Conservation (phyloP, 2,888 invertebrate species). For the Coremacera marginata region DNA sequence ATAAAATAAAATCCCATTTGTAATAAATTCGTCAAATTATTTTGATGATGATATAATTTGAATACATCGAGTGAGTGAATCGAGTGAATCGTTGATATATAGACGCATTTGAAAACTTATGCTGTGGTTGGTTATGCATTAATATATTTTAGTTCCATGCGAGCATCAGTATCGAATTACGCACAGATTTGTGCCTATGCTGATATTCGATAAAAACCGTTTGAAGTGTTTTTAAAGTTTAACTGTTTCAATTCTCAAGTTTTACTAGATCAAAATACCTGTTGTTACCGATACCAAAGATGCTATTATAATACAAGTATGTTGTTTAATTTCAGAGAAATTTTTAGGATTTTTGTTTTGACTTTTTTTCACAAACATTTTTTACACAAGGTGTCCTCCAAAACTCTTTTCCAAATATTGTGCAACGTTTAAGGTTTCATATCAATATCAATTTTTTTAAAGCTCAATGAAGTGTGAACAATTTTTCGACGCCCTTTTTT, state of each 20-base stretch:
- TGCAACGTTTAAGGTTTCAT: constrained; percentile 23
- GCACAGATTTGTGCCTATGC: not conserved
- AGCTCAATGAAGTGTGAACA: constrained; percentile 30
- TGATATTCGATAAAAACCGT: too few species aligned
- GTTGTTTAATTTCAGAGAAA: too few species aligned
- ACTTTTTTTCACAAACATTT: too few species aligned
- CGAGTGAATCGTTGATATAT: not conserved
- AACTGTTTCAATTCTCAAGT: too few species aligned
- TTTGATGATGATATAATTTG: constrained; percentile 37
- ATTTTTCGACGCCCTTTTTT: constrained; percentile 24
- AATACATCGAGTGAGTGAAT: not conserved
- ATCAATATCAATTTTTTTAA: constrained; percentile 21
- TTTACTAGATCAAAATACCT: too few species aligned
- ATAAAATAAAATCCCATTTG: constrained; percentile 28
- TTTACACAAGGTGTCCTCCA: too few species aligned
- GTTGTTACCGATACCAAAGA: too few species aligned
- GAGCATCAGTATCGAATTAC: not conserved
- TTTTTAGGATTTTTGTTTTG: too few species aligned
- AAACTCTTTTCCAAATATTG: not conserved
- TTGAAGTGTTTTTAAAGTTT: too few species aligned
- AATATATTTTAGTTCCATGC: not conserved
- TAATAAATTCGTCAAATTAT: constrained; percentile 24
- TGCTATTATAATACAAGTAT: too few species aligned
- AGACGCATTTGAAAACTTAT: not conserved
- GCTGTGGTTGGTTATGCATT: constrained; percentile 21